Evolutionary conservation across 2,113 vertebrate genomes (phyloP).

Genomic region (Zosterops hypoxanthus): DNA sequence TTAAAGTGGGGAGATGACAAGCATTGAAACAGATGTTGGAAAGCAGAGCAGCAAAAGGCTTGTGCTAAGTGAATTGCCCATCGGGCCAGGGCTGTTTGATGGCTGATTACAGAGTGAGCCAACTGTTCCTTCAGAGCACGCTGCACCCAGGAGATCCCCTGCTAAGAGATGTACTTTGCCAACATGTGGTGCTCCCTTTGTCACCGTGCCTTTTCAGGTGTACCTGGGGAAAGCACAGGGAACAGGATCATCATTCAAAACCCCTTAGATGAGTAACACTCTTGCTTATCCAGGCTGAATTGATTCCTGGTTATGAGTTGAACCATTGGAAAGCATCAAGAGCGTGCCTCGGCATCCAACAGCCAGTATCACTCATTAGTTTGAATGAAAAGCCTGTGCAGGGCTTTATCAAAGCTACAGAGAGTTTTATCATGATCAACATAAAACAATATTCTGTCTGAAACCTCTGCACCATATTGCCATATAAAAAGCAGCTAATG

Average conservation of each 20-base stretch:
- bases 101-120: constrained; percentile 42
- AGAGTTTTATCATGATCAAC: constrained; percentile 55
- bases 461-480: constrained; percentile 50
- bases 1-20: constrained; percentile 65
- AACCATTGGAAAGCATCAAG: constrained; percentile 41
- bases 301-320: constrained; percentile 5
- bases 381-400: constrained; percentile 41
- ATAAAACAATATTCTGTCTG: constrained; percentile 60
- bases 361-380: constrained; percentile 47
- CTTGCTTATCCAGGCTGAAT: constrained; percentile 28
- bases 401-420: constrained; percentile 58
- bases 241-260: neutral
- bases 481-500: constrained; percentile 55
- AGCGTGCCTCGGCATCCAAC: constrained; percentile 28
- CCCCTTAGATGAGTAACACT: constrained; percentile 6
- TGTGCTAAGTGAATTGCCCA: constrained; percentile 1
- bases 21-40: constrained; percentile 67
- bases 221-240: neutral
- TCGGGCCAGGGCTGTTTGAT: constrained; percentile 36
- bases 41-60: constrained; percentile 53
- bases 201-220: neutral
- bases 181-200: constrained; percentile 26
- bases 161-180: neutral
- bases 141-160: constrained; percentile 10
- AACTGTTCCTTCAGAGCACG: constrained; percentile 27